phyloP scores from a whole-genome alignment of 2,113 vertebrate genomes.

The Gnathonemus echidnorhynchus region DNA sequence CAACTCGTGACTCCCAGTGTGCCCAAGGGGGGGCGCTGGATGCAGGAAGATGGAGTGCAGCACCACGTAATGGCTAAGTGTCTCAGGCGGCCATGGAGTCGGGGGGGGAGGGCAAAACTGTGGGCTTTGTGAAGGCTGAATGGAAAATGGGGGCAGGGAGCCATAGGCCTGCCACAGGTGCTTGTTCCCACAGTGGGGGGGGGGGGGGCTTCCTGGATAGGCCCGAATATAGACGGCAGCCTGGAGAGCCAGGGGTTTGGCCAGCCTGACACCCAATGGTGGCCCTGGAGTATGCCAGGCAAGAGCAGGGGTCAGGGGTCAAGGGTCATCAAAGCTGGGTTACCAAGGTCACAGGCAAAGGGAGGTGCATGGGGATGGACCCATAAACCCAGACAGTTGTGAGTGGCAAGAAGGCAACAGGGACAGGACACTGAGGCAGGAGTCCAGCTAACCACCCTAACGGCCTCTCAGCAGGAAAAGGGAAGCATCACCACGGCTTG shows the following conservation, averaged over 20 bases:
- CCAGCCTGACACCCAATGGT: neutral
- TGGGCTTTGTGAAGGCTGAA: neutral
- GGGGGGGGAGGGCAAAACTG: too few relatives aligned
- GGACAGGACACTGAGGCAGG: too few relatives aligned
- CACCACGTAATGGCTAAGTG: neutral
- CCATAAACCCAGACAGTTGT: neutral
- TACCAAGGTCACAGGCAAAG: neutral
- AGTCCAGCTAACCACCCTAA: too few relatives aligned
- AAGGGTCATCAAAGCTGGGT: neutral
- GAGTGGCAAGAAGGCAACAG: neutral
- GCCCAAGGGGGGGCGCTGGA: neutral
- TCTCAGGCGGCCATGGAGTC: neutral
- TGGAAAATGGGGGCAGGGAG: neutral
- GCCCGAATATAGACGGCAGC: slow-evolving; percentile 23
- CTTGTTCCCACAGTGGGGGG: slow-evolving; percentile 54
- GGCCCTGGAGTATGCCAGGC: neutral
- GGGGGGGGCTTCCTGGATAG: slow-evolving; percentile 16
- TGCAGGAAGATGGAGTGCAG: neutral
- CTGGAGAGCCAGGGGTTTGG: neutral
- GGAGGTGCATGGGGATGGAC: neutral
- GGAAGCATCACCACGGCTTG: neutral
- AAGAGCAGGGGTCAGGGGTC: neutral
- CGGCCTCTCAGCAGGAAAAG: too few relatives aligned
- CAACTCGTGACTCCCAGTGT: neutral
- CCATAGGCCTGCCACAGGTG: slow-evolving; percentile 33